A percentile compares a stretch with the other conserved stretches of the same genome.
These are phyloP conservation scores for Alviniconcha marisindica DNA, from an alignment of 1,140 invertebrate genomes.

Conservation along the genomic window DNA sequence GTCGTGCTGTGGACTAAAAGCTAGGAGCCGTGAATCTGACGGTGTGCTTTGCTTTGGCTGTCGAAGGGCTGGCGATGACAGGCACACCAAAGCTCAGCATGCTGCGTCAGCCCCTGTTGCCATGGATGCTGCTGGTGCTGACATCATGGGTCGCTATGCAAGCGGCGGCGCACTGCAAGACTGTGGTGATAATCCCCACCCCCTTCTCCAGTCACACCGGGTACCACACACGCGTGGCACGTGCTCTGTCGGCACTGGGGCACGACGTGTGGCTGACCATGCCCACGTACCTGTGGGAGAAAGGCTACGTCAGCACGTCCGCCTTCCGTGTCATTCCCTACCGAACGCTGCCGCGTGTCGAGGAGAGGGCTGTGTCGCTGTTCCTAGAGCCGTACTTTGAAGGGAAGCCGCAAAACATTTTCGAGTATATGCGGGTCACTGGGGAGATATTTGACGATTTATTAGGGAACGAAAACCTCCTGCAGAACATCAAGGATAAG, in stretches of 20 bases:
- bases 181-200: constrained; percentile 18
- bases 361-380: not conserved
- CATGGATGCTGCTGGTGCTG: not conserved
- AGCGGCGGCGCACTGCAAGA: too few species aligned
- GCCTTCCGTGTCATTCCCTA: constrained; percentile 27
- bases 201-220: constrained; percentile 23
- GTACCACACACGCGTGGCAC: constrained; percentile 35
- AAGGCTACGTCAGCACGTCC: constrained; percentile 2
- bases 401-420: not conserved
- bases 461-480: not conserved
- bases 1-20: too few species aligned
- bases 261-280: constrained; percentile 36
- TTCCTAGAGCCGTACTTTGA: constrained; percentile 20
- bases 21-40: too few species aligned
- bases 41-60: too few species aligned
- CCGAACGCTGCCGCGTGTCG: not conserved
- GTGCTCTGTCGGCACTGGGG: constrained; percentile 1
- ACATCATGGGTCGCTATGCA: not conserved
- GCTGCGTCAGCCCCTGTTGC: not conserved
- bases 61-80: too few species aligned
- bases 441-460: not conserved
- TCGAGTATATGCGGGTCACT: not conserved
- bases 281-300: not conserved
- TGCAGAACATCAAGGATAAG: not conserved
- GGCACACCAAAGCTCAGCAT: too few species aligned